Percentiles rank a stretch among this genome's conserved stretches.
Evolutionary conservation across 2,888 invertebrate species (phyloP).

Genomic region (Thera britannica): DNA sequence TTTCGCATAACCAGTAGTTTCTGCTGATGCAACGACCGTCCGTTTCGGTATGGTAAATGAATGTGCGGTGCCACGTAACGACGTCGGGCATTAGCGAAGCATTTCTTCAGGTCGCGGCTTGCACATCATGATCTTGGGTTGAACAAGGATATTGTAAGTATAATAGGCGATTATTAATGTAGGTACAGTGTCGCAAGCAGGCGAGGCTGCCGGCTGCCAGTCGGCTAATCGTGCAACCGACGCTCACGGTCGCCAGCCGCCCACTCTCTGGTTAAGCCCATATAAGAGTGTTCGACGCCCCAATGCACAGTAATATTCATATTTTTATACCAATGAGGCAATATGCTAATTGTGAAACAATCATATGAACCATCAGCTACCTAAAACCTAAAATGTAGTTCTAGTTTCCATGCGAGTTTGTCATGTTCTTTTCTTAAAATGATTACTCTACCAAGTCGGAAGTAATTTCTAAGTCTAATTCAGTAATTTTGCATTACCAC

Average conservation of each 20-base stretch:
- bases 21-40: constrained; percentile 36
- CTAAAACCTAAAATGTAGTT: constrained; percentile 2
- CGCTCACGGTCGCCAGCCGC: constrained; percentile 81
- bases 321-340: constrained; percentile 74
- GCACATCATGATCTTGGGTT: constrained; percentile 40
- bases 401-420: background rate
- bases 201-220: constrained; percentile 56
- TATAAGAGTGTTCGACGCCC: constrained; percentile 74
- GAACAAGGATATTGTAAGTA: constrained; percentile 45
- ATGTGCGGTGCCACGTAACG: constrained; percentile 31
- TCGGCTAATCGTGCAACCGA: constrained; percentile 72
- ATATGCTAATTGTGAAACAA: constrained; percentile 71
- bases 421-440: background rate
- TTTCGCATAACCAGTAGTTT: constrained; percentile 33
- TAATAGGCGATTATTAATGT: constrained; percentile 67
- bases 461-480: constrained; percentile 18
- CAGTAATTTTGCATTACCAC: constrained; percentile 21
- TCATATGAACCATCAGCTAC: constrained; percentile 41
- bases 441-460: background rate
- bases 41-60: constrained; percentile 31
- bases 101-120: constrained; percentile 29
- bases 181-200: constrained; percentile 71
- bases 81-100: constrained; percentile 27
- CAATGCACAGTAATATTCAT: constrained; percentile 75
- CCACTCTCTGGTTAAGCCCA: constrained; percentile 81